Evolutionary conservation across 2,113 vertebrate genomes (phyloP), one percentile per base, ranked within the genome.

Genomic region (Girardinichthys multiradiatus): DNA sequence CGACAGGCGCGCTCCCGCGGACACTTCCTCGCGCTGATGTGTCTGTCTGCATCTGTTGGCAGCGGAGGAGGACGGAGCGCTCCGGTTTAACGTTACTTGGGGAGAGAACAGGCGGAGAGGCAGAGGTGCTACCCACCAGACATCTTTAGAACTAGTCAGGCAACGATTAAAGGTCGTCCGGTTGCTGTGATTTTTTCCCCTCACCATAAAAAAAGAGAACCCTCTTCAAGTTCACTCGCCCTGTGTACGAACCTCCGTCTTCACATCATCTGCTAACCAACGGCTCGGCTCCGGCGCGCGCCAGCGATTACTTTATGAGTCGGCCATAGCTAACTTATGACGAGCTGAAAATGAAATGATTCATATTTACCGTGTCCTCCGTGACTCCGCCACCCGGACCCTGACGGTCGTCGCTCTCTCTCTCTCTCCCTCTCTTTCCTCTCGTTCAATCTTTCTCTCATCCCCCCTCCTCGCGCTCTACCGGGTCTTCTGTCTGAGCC

Each of bases 361-460:
- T 87, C 89, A 91, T 92, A 91, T 93, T 95, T 95, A 94, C 95
- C 93, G 94, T 95, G 92, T 94, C 90, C 91, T 94, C 93, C 93
- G 91, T 94, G 92, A 81, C 92, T 89, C 90, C 91, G 92, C 90
- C 94, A 79, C 94, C 78, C 87, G 80, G 89, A 89, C 85, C 85
- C 85, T 84, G 80, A 82, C 74, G 74, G 83, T 86, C 79, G 83
- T 88, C 84, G 81, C 85, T 84, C 87, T 87, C 89, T 79, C 86
- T 74, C 75, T 67, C 76, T 77, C 73, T 74, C 87, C 73, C 72
- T 58, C 84, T 72, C 84, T 45, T 45, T 5, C 42, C 42, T 17
- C 15, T 66, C 79, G 75, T 81, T 51, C 86, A 35, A 78, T 31
- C 80, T 12, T 82, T 7, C 82, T 62, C 77, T 31, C 89, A 64